Conservation (phyloP, 2,113 vertebrate genomes). For the Otus sunia region DNA sequence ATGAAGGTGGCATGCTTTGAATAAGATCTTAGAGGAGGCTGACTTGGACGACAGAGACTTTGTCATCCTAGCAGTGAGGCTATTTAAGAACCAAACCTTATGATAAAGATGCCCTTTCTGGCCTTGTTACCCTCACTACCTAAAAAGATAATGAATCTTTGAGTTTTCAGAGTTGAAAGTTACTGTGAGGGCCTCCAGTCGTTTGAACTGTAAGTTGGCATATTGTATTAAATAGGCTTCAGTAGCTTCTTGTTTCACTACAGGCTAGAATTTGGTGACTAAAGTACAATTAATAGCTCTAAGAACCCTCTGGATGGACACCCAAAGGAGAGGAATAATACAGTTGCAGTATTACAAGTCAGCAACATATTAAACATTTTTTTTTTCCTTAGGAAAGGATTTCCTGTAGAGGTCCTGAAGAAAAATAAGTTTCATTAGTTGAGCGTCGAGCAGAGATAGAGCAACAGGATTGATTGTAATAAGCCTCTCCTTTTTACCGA, state of each 20-base stretch:
- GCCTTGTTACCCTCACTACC: neutral
- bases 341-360: neutral
- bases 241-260: neutral
- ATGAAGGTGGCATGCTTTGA: neutral
- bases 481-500: conserved; percentile 69
- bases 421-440: conserved; percentile 71
- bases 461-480: conserved; percentile 70
- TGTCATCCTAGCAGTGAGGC: neutral
- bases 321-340: conserved; percentile 22
- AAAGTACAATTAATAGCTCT: neutral
- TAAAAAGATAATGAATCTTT: neutral
- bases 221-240: neutral
- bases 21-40: neutral
- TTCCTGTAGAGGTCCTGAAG: conserved; percentile 58
- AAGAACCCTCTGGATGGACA: neutral
- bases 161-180: neutral
- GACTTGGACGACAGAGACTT: neutral
- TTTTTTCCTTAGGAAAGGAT: conserved; percentile 52
- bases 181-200: neutral
- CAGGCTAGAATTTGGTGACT: neutral
- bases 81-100: neutral
- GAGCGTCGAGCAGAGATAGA: conserved; percentile 52
- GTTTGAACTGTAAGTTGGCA: neutral
- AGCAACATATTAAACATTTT: neutral
- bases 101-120: neutral